Base-by-base conservation (phyloP, 2,797 vertebrate genomes). In the Gadopsis marmoratus region DNA sequence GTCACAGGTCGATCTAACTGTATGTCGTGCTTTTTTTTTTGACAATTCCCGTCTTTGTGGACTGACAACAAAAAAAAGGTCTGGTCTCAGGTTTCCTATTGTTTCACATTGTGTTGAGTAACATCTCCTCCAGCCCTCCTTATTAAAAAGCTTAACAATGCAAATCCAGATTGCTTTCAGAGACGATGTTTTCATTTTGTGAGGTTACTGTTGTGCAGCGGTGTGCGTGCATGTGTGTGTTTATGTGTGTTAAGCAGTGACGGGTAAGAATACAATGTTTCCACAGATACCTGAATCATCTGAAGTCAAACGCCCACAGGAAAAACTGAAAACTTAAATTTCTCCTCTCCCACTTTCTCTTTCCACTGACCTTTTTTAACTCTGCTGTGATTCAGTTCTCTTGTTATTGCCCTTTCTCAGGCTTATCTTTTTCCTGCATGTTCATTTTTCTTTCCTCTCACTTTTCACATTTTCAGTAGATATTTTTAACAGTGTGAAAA, bases 351-450 rank as follows among this genome's bases (percentile, higher is more conserved):
- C 50, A 55, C 58, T 78, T 68, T 71, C 50, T 79, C 41, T 54
- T 56, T 71, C 67, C 59, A 35, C 41, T 89, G 84, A 88, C 87
- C 86, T 85, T 84, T 71, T 84, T 76, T 72, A 79, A 71, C 68
- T 86, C 81, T 75, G 31, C 66, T 53, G 14, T 80, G 72, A 81
- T 79, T 85, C 78, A 62, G 1, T 79, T 71, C 65, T 80, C 41
- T 60, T 71, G 59, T 71, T 74, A 58, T 74, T 21, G n/a, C 53
- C 53, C 63, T 76, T 58, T 79, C 54, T 75, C 70, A 14, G 26
- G 60, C 78, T 86, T 86, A 90, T 90, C 88, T 86, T 78, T 67
- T 48, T 58, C 23, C 14, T 60, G 48, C 79, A 26, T 26, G 26
- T 26, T 74, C 79, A 55, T 90, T 86, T 86, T 81, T 86, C 73